These are phyloP conservation scores for Eubasilissa regina DNA, from an alignment of 1,140 invertebrate species.

Conservation along the genomic window DNA sequence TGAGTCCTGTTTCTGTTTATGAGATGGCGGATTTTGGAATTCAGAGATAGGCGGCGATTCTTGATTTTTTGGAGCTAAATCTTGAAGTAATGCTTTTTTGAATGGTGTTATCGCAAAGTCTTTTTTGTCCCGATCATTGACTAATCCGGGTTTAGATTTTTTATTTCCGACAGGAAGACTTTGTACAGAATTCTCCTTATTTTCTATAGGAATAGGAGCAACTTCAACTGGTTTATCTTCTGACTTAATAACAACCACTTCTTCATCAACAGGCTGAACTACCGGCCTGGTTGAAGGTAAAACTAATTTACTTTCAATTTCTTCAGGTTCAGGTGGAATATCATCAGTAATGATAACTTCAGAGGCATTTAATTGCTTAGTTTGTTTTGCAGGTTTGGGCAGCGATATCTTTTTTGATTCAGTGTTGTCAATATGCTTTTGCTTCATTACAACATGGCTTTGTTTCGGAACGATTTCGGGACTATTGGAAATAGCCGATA, in stretches of 20 bases:
- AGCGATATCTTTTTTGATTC: constrained; percentile 24
- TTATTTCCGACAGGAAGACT: constrained; percentile 8
- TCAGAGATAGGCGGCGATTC: neutral
- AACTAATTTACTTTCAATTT: neutral
- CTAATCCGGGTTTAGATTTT: neutral
- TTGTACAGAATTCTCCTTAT: neutral
- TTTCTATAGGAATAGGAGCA: neutral
- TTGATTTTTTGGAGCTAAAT: constrained; percentile 4
- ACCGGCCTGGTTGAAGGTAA: neutral
- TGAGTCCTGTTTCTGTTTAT: constrained; percentile 30
- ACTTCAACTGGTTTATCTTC: constrained; percentile 10
- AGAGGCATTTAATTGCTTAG: neutral
- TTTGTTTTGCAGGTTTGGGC: constrained; percentile 1
- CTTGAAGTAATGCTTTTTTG: neutral
- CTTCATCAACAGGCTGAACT: neutral
- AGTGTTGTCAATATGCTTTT: constrained; percentile 29
- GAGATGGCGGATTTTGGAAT: neutral
- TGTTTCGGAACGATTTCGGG: constrained; percentile 57
- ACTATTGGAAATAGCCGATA: constrained; percentile 58
- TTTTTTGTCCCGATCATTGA: constrained; percentile 24
- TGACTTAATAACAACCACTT: constrained; percentile 3
- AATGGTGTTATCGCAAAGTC: neutral
- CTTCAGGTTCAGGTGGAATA: neutral
- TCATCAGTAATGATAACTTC: neutral
- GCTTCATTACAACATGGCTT: constrained; percentile 14